Conservation (phyloP, 2,888 invertebrate species). For the Blastobasis lacticolella region DNA sequence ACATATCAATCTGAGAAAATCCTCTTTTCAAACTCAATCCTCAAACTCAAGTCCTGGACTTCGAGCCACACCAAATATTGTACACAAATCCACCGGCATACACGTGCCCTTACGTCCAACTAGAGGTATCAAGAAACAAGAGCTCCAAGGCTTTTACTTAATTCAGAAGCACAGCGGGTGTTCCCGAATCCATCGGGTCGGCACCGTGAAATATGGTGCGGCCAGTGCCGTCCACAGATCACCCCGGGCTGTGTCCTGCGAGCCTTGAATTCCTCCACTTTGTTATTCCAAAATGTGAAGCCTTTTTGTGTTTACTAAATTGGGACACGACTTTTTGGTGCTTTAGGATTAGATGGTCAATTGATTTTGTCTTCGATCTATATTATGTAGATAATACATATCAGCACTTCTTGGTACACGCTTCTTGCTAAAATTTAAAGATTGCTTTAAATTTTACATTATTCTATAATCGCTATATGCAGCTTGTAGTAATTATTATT, state of each 20-base stretch:
- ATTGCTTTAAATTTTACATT: too few species aligned
- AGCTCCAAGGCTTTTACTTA: conserved; percentile 82
- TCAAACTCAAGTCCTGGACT: too few species aligned
- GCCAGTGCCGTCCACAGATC: conserved; percentile 35
- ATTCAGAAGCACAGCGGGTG: conserved; percentile 83
- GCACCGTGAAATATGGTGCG: conserved; percentile 69
- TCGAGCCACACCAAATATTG: too few species aligned
- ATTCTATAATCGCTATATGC: too few species aligned
- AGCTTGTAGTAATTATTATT: too few species aligned
- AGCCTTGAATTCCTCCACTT: conserved; percentile 52
- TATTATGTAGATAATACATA: neutral
- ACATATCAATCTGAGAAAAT: too few species aligned
- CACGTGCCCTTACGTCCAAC: conserved; percentile 39
- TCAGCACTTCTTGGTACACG: too few species aligned
- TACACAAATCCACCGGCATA: conserved; percentile 1
- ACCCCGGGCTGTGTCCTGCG: conserved; percentile 61
- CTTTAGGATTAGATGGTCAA: conserved; percentile 6
- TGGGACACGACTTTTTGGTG: conserved; percentile 19
- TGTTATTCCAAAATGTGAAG: conserved; percentile 28
- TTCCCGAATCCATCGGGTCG: conserved; percentile 66
- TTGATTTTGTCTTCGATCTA: conserved; percentile 1
- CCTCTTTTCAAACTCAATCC: too few species aligned
- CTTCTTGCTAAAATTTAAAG: too few species aligned
- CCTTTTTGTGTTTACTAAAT: conserved; percentile 29
- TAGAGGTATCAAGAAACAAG: conserved; percentile 73